Base-by-base conservation (phyloP, 2,888 invertebrate genomes). In the Torymus aiolomorphi region DNA sequence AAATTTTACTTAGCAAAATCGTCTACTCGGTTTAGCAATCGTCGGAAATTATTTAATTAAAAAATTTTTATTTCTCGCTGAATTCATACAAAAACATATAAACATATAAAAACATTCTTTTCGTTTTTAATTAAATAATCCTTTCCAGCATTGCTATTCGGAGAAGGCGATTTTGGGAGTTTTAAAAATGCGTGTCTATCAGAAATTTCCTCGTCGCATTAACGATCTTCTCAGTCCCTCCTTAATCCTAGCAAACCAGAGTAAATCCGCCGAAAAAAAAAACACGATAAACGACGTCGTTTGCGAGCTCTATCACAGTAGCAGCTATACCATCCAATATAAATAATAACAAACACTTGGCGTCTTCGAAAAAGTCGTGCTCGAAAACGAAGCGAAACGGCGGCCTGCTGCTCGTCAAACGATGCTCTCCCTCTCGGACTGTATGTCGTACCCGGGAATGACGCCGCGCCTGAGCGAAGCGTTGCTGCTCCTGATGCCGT, bases 401-500 rank as follows among this genome's bases (percentile, higher is more conserved):
- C 3, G 59, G 42, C 42, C 13, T 13, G 54, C n/a, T 42, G 42
- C 42, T 42, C 42, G 42, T 91, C 87, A 93, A 80, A 93, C 93
- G 84, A 93, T 93, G 87, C 93, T 93, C 85, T 93, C 93, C 80
- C 92, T 92, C 84, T 93, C 93, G 11, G 92, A 89, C 86, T 92
- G 92, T 42, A 80, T 13, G 81, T 93, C 88, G 85, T 92, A 93
- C 59, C 92, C 92, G 81, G 91, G 89, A 75, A 92, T 90, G 72
- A 91, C 92, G 14, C 91, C 92, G 83, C 92, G 92, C 79, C 92
- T 92, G 54, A 93, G 88, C 13, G 93, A 93, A 42, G 92, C 91
- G 84, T 93, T 93, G 85, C 94, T 95, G 83, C 93, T 92, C 83
- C 95, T 93, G 82, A 95, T 91, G 77, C 94, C 94, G 86, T 93